These are phyloP conservation scores for Corythoichthys haematopterus DNA, from an alignment of 2,113 vertebrate species.

Conservation along the genomic window DNA sequence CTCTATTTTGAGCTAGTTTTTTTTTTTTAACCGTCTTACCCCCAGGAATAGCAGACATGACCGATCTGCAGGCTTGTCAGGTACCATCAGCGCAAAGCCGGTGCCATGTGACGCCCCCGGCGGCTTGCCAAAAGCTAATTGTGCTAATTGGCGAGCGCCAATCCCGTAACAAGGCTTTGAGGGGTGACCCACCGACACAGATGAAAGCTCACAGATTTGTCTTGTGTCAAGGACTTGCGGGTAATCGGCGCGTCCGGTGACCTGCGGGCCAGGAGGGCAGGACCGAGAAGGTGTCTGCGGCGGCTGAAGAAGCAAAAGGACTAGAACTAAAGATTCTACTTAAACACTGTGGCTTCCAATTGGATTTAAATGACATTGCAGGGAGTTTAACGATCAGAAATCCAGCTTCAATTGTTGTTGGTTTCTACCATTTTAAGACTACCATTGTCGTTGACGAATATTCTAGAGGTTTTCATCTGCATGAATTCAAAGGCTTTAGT, in stretches of 20 bases:
- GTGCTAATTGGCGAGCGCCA: conserved; percentile 80
- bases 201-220: conserved; percentile 80
- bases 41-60: conserved; percentile 50
- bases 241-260: conserved; percentile 77
- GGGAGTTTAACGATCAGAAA: neutral
- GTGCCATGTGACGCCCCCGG: conserved; percentile 75
- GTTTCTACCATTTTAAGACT: neutral
- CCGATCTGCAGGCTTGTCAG: conserved; percentile 71
- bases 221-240: conserved; percentile 73
- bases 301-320: conserved; percentile 23
- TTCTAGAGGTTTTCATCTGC: too few relatives aligned
- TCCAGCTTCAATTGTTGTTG: neutral
- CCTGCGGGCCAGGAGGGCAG: conserved; percentile 68
- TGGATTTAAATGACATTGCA: conserved; percentile 1
- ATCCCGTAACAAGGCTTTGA: conserved; percentile 82
- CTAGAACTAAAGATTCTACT: conserved; percentile 13
- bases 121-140: conserved; percentile 78
- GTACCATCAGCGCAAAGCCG: conserved; percentile 73
- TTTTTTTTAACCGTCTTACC: conserved; percentile 19
- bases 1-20: conserved; percentile 22
- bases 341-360: conserved; percentile 14
- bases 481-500: too few relatives aligned
- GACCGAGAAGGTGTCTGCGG: conserved; percentile 44
- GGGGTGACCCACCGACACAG: conserved; percentile 76
- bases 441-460: too few relatives aligned